Percentiles rank a stretch among this genome's conserved stretches.
Evolutionary conservation across 1,140 invertebrate species (phyloP).

Genomic region (Neelides sp.): DNA sequence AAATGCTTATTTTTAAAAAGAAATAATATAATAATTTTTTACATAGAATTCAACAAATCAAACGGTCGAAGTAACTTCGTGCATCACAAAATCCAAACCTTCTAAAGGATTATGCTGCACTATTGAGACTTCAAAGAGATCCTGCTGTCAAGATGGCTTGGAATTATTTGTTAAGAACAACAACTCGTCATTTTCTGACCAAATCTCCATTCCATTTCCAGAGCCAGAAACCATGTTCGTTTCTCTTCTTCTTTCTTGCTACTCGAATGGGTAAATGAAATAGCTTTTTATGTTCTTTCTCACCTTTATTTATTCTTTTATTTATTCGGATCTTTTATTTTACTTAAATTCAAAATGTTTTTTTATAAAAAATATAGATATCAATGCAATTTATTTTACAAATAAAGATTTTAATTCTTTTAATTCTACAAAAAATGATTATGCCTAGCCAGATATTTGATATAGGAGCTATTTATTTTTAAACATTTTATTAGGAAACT

Average conservation of each 20-base stretch:
- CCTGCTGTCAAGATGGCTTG: slow-evolving; percentile 45
- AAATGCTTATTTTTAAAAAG: neutral
- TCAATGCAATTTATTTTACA: slow-evolving; percentile 32
- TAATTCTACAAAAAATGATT: slow-evolving; percentile 1
- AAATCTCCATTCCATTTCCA: slow-evolving; percentile 65
- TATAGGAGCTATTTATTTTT: slow-evolving; percentile 44
- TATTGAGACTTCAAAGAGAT: slow-evolving; percentile 39
- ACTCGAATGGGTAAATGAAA: slow-evolving; percentile 24
- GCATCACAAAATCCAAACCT: slow-evolving; percentile 45
- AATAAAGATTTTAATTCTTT: slow-evolving; percentile 14
- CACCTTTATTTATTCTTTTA: slow-evolving; percentile 8
- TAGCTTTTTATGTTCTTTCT: neutral
- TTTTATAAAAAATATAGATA: no score
- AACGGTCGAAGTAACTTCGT: slow-evolving; percentile 44
- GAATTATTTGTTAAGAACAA: no score
- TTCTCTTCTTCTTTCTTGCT: slow-evolving; percentile 40
- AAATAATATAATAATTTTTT: neutral
- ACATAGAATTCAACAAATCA: slow-evolving; percentile 36
- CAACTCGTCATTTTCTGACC: no score
- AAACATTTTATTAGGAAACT: slow-evolving; percentile 38
- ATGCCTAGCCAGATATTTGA: slow-evolving; percentile 32
- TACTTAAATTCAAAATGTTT: slow-evolving; percentile 43
- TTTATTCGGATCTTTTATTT: slow-evolving; percentile 41
- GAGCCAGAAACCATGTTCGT: slow-evolving; percentile 64
- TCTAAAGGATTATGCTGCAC: slow-evolving; percentile 28